phyloP scores from a whole-genome alignment of 2,113 vertebrate species.

The Morone saxatilis region DNA sequence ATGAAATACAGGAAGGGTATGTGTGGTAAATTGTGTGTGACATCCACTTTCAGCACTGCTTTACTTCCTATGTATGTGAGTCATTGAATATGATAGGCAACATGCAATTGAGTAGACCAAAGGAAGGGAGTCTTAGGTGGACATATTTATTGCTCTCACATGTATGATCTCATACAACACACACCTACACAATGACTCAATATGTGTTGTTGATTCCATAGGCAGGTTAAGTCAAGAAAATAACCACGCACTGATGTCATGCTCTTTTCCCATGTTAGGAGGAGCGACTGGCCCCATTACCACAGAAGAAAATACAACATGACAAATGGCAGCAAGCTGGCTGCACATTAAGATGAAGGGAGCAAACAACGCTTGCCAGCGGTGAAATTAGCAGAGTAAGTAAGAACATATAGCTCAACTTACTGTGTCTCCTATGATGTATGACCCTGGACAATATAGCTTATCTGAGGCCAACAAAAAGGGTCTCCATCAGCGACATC shows the following conservation, averaged over 20 bases:
- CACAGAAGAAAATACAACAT: slow-evolving; percentile 60
- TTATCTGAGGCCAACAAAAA: slow-evolving; percentile 43
- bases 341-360: slow-evolving; percentile 49
- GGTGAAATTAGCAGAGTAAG: slow-evolving; percentile 62
- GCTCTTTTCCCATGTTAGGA: slow-evolving; percentile 46
- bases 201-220: slow-evolving; percentile 64
- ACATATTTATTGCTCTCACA: slow-evolving; percentile 53
- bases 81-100: slow-evolving; percentile 35
- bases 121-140: slow-evolving; percentile 21
- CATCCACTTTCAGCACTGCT: slow-evolving; percentile 37
- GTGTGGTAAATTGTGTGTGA: slow-evolving; percentile 37
- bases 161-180: slow-evolving; percentile 56
- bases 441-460: slow-evolving; percentile 27
- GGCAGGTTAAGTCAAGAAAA: slow-evolving; percentile 59
- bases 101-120: slow-evolving; percentile 14
- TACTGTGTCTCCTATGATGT: slow-evolving; percentile 52
- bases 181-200: slow-evolving; percentile 42
- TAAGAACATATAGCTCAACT: slow-evolving; percentile 65
- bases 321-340: slow-evolving; percentile 75
- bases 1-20: slow-evolving; percentile 8
- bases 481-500: slow-evolving; percentile 37
- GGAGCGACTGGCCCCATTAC: slow-evolving; percentile 45
- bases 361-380: slow-evolving; percentile 59
- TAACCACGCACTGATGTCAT: slow-evolving; percentile 64
- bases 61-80: slow-evolving; percentile 23